Evolutionary conservation across 2,797 vertebrate species (phyloP).

Genomic region (Sebastes paucispinis): DNA sequence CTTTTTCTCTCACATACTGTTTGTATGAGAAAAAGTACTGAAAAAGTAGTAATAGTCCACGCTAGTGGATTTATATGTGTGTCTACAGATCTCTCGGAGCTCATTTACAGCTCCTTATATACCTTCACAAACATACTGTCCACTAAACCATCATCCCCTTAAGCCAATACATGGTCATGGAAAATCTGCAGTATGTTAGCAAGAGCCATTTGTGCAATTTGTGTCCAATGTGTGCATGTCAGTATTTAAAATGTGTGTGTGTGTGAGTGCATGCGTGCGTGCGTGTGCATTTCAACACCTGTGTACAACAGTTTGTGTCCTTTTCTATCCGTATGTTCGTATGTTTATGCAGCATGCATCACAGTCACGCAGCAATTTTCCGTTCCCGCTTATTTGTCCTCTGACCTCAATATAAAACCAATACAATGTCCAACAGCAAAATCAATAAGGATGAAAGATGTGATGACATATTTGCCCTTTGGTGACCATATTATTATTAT

Average conservation of each 20-base stretch:
- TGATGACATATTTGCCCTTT: slow-evolving; percentile 22
- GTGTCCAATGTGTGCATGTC: neutral
- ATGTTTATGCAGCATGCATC: neutral
- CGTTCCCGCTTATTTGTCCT: slow-evolving; percentile 22
- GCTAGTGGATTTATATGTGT: neutral
- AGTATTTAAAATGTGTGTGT: neutral
- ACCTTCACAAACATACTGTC: neutral
- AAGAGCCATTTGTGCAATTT: neutral
- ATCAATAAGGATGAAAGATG: slow-evolving; percentile 43
- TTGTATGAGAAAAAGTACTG: neutral
- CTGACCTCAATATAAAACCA: slow-evolving; percentile 37
- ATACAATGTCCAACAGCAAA: slow-evolving; percentile 25
- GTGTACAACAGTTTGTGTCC: neutral
- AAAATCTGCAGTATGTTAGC: neutral
- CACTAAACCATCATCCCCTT: neutral
- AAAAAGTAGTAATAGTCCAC: too few species aligned
- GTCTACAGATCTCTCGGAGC: neutral
- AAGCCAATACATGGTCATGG: neutral
- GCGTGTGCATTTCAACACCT: neutral
- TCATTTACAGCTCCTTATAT: neutral
- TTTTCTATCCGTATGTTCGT: neutral
- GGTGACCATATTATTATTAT: slow-evolving; percentile 23
- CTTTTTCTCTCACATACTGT: neutral
- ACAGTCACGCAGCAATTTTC: neutral
- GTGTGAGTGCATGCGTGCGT: neutral